phyloP scores from a whole-genome alignment of 2,113 vertebrate genomes.

The Tetrax tetrax region DNA sequence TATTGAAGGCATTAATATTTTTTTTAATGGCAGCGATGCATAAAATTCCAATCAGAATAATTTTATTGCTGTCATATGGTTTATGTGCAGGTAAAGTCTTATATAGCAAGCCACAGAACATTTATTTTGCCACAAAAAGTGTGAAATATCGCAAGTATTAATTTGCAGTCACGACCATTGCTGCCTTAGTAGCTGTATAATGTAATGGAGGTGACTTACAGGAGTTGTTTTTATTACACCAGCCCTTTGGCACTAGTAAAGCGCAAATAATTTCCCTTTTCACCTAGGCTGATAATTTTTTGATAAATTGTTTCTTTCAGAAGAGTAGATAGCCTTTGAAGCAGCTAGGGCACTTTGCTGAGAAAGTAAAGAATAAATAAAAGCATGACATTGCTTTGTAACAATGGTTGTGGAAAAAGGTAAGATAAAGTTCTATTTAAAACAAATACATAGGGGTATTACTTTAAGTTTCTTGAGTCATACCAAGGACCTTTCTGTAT shows the following conservation, averaged over 20 bases:
- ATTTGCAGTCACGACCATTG: not conserved
- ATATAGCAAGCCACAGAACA: not conserved
- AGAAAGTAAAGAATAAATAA: not conserved
- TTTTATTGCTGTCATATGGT: not conserved
- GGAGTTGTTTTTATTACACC: not conserved
- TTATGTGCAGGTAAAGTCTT: not conserved
- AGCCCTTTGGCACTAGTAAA: not conserved
- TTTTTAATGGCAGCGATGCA: not conserved
- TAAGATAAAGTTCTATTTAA: not conserved
- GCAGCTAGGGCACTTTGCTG: not conserved
- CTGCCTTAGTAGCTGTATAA: not conserved
- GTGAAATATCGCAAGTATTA: not conserved
- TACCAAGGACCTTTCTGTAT: not conserved
- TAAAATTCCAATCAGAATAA: not conserved
- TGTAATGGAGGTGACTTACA: not conserved
- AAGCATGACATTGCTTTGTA: not conserved
- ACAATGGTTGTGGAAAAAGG: not conserved
- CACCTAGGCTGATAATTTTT: conserved; percentile 10
- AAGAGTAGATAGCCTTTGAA: conserved; percentile 5
- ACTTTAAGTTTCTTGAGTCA: not conserved
- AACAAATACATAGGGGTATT: not conserved
- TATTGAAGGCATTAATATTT: not conserved
- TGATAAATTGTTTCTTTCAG: not conserved
- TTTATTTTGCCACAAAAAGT: not conserved
- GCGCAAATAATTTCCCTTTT: not conserved